phyloP scores from a whole-genome alignment of 35 echinoderm and acorn worm genomes.

The Lytechinus pictus region DNA sequence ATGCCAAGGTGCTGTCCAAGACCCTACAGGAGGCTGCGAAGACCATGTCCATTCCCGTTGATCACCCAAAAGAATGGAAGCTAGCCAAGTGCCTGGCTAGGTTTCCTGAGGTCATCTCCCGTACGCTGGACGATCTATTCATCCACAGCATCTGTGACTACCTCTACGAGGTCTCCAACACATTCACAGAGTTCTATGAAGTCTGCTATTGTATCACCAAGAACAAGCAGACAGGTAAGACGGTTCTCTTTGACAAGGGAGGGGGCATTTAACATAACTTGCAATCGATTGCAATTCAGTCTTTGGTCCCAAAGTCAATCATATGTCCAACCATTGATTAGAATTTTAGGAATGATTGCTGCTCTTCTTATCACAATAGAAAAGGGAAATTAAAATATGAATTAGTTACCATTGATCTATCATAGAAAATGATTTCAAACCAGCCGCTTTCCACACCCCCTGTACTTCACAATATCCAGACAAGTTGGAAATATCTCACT shows the following conservation, averaged over 20 bases:
- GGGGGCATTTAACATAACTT: no score
- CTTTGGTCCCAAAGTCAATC: no score
- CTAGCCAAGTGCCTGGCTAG: conserved; percentile 84
- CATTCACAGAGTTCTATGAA: conserved; percentile 99
- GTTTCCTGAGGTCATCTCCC: conserved; percentile 77
- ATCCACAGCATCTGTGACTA: conserved; percentile 96
- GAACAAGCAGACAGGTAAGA: conserved; percentile 84
- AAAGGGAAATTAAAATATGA: no score
- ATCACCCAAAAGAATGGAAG: conserved; percentile 97
- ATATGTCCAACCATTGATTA: no score
- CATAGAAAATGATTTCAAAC: no score
- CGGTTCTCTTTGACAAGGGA: background rate
- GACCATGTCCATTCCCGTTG: conserved; percentile 60
- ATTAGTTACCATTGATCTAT: no score
- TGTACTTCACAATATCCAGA: no score
- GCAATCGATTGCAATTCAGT: no score
- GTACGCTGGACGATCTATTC: conserved; percentile 80
- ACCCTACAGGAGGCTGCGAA: conserved; percentile 63
- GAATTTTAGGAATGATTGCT: no score
- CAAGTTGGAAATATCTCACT: no score
- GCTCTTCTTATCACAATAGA: no score
- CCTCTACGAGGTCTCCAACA: conserved; percentile 91
- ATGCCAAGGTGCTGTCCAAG: conserved; percentile 73
- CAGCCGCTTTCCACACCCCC: no score
- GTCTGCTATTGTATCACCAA: conserved; percentile 95